These are phyloP conservation scores for Polydesmus complanatus DNA, from an alignment of 2,888 invertebrate species.

Conservation along the genomic window DNA sequence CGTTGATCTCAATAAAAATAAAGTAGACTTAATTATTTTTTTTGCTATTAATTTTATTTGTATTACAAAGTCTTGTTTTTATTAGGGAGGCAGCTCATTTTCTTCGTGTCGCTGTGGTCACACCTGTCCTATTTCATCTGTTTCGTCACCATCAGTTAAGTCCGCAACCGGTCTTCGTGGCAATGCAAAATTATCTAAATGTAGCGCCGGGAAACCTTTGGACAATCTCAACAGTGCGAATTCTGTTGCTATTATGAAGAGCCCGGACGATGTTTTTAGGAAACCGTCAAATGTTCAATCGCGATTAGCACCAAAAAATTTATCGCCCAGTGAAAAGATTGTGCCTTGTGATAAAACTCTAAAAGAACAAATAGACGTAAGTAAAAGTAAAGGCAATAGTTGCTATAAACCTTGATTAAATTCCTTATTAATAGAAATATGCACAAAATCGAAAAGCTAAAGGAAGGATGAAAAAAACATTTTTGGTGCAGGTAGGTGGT, in stretches of 20 bases:
- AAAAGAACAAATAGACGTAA: constrained; percentile 21
- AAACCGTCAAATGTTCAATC: neutral
- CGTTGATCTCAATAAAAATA: constrained; percentile 12
- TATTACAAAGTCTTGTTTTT: too few species aligned
- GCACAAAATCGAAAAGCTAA: constrained; percentile 19
- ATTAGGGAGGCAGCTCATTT: neutral
- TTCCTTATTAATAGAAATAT: constrained; percentile 19
- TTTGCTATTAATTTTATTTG: neutral
- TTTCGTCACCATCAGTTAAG: neutral
- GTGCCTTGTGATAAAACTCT: constrained; percentile 18
- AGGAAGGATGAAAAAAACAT: constrained; percentile 19
- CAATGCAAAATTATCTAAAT: neutral
- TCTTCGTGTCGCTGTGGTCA: constrained; percentile 11
- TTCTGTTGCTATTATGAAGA: neutral
- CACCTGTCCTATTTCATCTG: constrained; percentile 1
- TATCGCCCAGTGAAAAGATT: constrained; percentile 1
- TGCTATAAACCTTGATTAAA: neutral
- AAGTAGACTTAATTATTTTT: neutral
- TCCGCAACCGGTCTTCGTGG: neutral
- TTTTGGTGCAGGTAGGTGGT: constrained; percentile 19
- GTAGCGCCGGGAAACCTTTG: neutral
- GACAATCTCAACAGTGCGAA: neutral
- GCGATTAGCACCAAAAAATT: neutral
- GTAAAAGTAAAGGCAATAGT: neutral
- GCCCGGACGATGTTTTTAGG: constrained; percentile 1